Percentiles rank a stretch among this genome's conserved stretches.
These are phyloP conservation scores for Trichogramma dendrolimi DNA, from an alignment of 2,888 invertebrate genomes.

Conservation along the genomic window DNA sequence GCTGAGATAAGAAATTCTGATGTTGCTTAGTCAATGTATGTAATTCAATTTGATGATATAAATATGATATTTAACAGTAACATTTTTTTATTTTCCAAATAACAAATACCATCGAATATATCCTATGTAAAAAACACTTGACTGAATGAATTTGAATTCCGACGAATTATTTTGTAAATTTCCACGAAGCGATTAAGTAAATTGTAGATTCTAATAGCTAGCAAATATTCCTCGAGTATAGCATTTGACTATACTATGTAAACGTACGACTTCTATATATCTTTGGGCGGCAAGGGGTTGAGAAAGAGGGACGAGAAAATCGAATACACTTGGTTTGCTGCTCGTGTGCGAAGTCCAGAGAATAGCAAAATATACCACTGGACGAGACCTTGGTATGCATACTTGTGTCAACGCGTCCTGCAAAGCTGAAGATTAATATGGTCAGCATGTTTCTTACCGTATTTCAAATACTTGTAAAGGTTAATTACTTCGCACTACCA, in stretches of 20 bases:
- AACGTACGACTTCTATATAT: neutral
- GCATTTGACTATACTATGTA: neutral
- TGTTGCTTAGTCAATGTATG: too few species aligned
- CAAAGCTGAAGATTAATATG: conserved; percentile 42
- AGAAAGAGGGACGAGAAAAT: neutral
- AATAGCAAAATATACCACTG: neutral
- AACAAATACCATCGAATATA: too few species aligned
- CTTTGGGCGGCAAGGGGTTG: neutral
- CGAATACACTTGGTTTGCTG: too few species aligned
- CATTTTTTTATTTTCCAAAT: too few species aligned
- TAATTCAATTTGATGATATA: too few species aligned
- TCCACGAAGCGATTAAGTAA: conserved; percentile 23
- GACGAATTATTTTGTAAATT: conserved; percentile 28
- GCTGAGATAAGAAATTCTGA: too few species aligned
- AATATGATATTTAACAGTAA: too few species aligned
- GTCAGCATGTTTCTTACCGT: conserved; percentile 47
- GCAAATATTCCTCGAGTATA: neutral
- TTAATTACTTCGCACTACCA: conserved; percentile 44
- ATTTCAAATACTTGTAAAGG: conserved; percentile 45
- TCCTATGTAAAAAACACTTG: neutral
- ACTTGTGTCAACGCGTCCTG: conserved; percentile 26
- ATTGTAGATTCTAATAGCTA: conserved; percentile 24
- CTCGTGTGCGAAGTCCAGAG: neutral
- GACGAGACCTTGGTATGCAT: conserved; percentile 35
- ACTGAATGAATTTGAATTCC: conserved; percentile 15